Conservation (phyloP, 2,888 invertebrate genomes). For the Strigamia maritima region DNA sequence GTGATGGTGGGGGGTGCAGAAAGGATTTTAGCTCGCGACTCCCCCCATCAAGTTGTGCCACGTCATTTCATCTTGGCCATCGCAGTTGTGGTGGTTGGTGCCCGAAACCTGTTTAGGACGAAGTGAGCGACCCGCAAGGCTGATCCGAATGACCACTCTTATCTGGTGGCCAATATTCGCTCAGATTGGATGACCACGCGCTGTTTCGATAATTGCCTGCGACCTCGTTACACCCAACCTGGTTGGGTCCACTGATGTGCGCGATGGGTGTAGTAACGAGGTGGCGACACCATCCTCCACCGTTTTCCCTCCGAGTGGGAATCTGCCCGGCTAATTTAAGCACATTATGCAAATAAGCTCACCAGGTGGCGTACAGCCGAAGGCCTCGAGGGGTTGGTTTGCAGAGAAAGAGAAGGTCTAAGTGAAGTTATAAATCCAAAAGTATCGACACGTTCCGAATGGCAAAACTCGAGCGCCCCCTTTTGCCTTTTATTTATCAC, state of each 20-base stretch:
- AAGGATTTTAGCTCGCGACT: background rate
- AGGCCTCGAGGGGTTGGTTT: conserved; percentile 36
- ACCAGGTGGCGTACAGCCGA: conserved; percentile 38
- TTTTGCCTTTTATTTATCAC: background rate
- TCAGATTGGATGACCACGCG: conserved; percentile 34
- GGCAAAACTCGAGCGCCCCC: conserved; percentile 8
- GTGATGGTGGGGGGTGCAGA: background rate
- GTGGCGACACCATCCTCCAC: conserved; percentile 22
- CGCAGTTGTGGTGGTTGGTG: background rate
- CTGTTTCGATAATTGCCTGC: conserved; percentile 34
- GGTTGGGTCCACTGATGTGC: background rate
- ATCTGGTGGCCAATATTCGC: conserved; percentile 24
- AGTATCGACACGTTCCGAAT: conserved; percentile 27
- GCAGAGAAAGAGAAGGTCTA: conserved; percentile 34
- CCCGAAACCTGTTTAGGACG: conserved; percentile 1
- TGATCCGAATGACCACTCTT: conserved; percentile 29
- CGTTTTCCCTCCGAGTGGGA: conserved; percentile 37
- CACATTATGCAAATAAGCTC: conserved; percentile 41
- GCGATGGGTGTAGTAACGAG: conserved; percentile 24
- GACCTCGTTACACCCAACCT: conserved; percentile 11
- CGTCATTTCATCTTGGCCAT: conserved; percentile 39
- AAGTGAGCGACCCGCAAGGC: conserved; percentile 34
- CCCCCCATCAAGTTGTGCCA: conserved; percentile 34
- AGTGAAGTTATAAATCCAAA: conserved; percentile 29
- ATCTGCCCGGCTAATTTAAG: conserved; percentile 40